Evolutionary conservation across 1,140 invertebrate species (phyloP).

Genomic region (Drosophila setifemur): DNA sequence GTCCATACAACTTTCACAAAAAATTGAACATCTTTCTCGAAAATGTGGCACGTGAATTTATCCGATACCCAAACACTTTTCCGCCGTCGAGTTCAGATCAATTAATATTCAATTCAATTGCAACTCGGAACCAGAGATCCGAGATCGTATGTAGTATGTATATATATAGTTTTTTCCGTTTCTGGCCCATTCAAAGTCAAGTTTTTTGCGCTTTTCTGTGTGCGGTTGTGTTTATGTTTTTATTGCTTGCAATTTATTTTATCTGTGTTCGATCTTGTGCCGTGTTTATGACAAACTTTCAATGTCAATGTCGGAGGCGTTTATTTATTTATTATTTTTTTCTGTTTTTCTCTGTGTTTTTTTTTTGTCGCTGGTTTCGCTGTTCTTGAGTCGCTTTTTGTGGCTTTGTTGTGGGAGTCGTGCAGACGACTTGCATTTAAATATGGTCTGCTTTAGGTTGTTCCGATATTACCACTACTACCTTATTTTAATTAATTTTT

Average conservation of each 20-base stretch:
- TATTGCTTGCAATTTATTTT: conserved; percentile 18
- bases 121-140: conserved; percentile 1
- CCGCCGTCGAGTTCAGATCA: conserved; percentile 30
- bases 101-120: conserved; percentile 38
- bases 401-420: conserved; percentile 28
- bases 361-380: too few relatives aligned
- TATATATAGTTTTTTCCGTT: neutral
- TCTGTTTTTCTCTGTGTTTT: neutral
- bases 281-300: conserved; percentile 32
- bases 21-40: too few relatives aligned
- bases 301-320: conserved; percentile 69
- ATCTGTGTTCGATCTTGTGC: conserved; percentile 9
- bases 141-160: too few relatives aligned
- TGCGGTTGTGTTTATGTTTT: too few relatives aligned
- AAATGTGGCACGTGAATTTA: too few relatives aligned
- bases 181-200: conserved; percentile 18
- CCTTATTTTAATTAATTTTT: conserved; percentile 21
- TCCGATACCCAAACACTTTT: too few relatives aligned
- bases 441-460: neutral
- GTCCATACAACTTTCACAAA: too few relatives aligned
- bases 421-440: conserved; percentile 13
- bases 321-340: neutral
- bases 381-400: conserved; percentile 10
- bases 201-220: conserved; percentile 16
- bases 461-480: neutral